Evolutionary conservation across 2,797 vertebrate genomes (phyloP).

Genomic region (Darevskia nairensis): DNA sequence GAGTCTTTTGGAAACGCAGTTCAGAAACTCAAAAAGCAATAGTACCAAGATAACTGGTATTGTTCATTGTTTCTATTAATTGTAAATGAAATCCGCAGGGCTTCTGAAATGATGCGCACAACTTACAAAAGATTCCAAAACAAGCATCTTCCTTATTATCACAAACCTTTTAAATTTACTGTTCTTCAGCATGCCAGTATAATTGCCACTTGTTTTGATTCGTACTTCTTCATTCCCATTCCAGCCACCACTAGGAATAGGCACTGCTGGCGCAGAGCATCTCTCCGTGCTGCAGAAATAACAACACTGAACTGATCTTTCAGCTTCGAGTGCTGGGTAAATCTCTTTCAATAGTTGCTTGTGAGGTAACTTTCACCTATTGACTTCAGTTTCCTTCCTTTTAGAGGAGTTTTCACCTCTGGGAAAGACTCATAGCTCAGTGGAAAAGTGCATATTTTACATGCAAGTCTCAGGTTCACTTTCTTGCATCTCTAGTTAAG

Average conservation of each 20-base stretch:
- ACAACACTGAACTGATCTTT: not conserved
- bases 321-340: not conserved
- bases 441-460: not conserved
- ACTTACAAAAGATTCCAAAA: not conserved
- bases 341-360: not conserved
- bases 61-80: slow-evolving; percentile 4
- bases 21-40: slow-evolving; percentile 4
- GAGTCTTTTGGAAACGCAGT: not conserved
- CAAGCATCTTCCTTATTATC: not conserved
- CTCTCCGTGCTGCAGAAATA: not conserved
- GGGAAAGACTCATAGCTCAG: not conserved
- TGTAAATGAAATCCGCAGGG: slow-evolving; percentile 3
- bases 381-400: not conserved
- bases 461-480: not conserved
- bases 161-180: not conserved
- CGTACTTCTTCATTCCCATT: not conserved
- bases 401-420: not conserved
- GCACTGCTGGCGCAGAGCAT: not conserved
- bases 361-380: no score
- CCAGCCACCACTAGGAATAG: not conserved
- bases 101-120: slow-evolving; percentile 3
- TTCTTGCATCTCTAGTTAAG: not conserved
- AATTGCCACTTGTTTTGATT: not conserved
- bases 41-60: not conserved
- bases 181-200: not conserved